phyloP scores from a whole-genome alignment of 2,888 invertebrate genomes.

The Hydropsyche betteni region DNA sequence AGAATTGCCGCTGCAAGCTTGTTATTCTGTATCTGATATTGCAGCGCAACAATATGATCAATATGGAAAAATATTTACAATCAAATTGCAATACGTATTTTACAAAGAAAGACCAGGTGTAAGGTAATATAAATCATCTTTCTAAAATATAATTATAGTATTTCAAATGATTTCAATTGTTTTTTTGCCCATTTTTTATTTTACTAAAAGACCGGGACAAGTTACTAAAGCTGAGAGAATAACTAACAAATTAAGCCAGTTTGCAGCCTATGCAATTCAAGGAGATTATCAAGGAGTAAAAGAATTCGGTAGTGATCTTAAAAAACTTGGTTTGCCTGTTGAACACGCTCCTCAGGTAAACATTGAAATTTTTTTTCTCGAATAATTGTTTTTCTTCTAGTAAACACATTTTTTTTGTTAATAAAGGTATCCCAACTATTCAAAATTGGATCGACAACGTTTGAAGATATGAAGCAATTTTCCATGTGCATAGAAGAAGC shows the following conservation, averaged over 20 bases:
- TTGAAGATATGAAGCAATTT: slow-evolving; percentile 91
- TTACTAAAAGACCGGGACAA: slow-evolving; percentile 78
- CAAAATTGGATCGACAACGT: slow-evolving; percentile 91
- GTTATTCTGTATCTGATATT: slow-evolving; percentile 94
- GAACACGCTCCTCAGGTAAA: slow-evolving; percentile 94
- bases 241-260: slow-evolving; percentile 90
- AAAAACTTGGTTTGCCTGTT: slow-evolving; percentile 92
- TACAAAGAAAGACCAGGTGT: slow-evolving; percentile 98
- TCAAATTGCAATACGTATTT: slow-evolving; percentile 96
- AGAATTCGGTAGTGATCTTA: slow-evolving; percentile 91
- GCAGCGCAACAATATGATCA: slow-evolving; percentile 98
- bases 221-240: slow-evolving; percentile 93
- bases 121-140: slow-evolving; percentile 54
- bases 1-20: slow-evolving; percentile 92
- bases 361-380: not conserved
- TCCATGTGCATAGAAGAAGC: slow-evolving; percentile 92
- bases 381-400: slow-evolving; percentile 16
- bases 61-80: slow-evolving; percentile 98
- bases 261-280: slow-evolving; percentile 93
- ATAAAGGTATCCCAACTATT: slow-evolving; percentile 88
- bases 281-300: slow-evolving; percentile 94
- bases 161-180: not conserved
- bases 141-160: not conserved
- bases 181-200: not conserved
- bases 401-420: slow-evolving; percentile 12